Percentiles rank a stretch among this genome's conserved stretches.
phyloP scores from a whole-genome alignment of 2,113 vertebrate species.

The Otocyon megalotis region DNA sequence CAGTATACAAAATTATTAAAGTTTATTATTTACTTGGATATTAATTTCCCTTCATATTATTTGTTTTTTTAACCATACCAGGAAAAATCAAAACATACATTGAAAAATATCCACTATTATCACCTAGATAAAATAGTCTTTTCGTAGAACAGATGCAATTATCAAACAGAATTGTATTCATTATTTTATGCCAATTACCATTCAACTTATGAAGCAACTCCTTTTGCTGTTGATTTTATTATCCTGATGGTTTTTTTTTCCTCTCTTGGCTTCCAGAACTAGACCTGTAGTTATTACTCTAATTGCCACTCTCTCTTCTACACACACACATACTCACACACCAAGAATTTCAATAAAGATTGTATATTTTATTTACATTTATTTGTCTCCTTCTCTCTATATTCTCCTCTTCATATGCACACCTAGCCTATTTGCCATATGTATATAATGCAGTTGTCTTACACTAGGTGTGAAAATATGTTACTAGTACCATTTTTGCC shows the following conservation, averaged over 20 bases:
- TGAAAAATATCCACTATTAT: constrained; percentile 12
- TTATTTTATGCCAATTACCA: constrained; percentile 39
- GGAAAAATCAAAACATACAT: constrained; percentile 6
- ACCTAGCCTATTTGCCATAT: not conserved
- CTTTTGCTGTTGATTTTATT: constrained; percentile 58
- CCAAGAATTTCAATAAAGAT: not conserved
- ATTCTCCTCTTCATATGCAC: not conserved
- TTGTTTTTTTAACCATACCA: not conserved
- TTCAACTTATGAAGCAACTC: constrained; percentile 36
- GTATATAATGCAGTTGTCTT: not conserved
- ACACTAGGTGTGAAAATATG: not conserved
- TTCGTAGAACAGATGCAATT: constrained; percentile 16
- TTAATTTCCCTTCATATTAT: constrained; percentile 4
- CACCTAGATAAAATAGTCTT: constrained; percentile 7
- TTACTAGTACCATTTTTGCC: not conserved
- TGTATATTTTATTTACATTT: not conserved
- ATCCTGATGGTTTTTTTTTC: not conserved
- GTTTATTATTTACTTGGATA: not conserved
- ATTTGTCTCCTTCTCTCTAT: not conserved
- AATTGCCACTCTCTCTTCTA: not conserved
- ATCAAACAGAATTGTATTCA: constrained; percentile 31
- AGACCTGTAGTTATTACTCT: constrained; percentile 6
- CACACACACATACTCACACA: not conserved
- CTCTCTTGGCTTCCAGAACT: not conserved
- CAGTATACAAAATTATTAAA: not conserved